Evolutionary conservation across 2,888 invertebrate species (phyloP), one percentile per base, ranked within the genome.

Genomic region (Plutella xylostella): DNA sequence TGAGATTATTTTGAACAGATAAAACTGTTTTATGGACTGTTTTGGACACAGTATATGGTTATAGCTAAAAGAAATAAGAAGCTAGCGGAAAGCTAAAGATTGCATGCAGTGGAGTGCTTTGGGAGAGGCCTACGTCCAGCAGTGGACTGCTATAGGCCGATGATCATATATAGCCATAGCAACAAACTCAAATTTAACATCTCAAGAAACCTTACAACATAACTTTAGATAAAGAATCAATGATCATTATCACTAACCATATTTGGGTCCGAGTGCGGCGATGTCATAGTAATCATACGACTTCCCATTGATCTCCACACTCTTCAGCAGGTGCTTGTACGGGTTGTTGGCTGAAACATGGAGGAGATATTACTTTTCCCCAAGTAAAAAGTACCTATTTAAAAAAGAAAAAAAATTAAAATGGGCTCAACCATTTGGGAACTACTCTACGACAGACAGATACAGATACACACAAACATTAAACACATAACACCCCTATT

Each of bases 221-320:
- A 9, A 12, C n/a, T 28, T 28, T n/a, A 6, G 28, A 28, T n/a
- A 28, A 28, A 28, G n/a, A n/a, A 15, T 2, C 15, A 14, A 6
- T 3, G 15, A 3, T 25, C 6, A 25, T 25, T 31, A 12, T n/a
- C 31, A 73, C 88, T 89, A 85, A 97, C 96, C 91, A 86, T 94
- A 96, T 79, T 93, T 88, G 28, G 86, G 70, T 48, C 93, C 92
- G 30, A 97, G 85, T 11, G 85, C 78, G 4, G 88, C 67, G 39
- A 97, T 62, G 68, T 96, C 93, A 71, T 88, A 98, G 68, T 92
- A 98, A 48, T 89, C 88, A 70, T 87, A 94, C 2, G 86, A 74
- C 49, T 88, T 87, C 0, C 88, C 89, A 50, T 84, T 76, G 7
- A 91, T 69, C 1, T 74, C 72, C 7, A 92, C 60, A 0, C 78